Base-by-base conservation (phyloP, 2,888 invertebrate genomes). In the Synergus gifuensis region DNA sequence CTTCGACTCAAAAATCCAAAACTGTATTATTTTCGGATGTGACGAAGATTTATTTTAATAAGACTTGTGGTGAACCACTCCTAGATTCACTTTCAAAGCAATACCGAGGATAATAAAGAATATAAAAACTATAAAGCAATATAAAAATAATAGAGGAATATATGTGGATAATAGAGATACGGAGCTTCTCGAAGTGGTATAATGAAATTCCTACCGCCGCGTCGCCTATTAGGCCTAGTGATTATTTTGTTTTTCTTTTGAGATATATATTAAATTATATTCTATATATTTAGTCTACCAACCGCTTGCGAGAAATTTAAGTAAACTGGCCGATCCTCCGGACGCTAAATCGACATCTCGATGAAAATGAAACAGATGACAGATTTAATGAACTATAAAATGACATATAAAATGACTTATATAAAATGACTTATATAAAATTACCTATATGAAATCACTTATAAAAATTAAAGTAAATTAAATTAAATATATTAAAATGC, bases 221-320 rank as follows among this genome's bases (percentile, higher is more conserved):
- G 88, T 89, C 90, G 89, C 90, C 90, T 86, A 83, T 91, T 92
- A 92, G 92, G 92, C 92, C 91, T 92, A 92, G 91, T 90, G 83
- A 89, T 88, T 82, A 82, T 83, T 81, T 83, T 81, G 84, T 85
- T 84, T 85, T 87, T 83, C 82, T 84, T 83, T 85, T 64, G 83
- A 86, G 81, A 85, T 87, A 86, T 87, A 85, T 83, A 87, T 88
- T 85, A 85, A 86, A 85, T 87, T 81, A 86, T 83, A 86, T 85
- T 87, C 87, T 88, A 88, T 88, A 89, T 89, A 89, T 89, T 87
- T 89, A 90, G 88, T 90, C 87, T 89, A 90, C 85, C 84, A 86
- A 86, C 84, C 82, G 88, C 90, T 91, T 90, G 85, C 88, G 85
- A 87, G 85, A 84, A 87, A 83, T 84, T 78, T 69, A 80, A 79